phyloP scores from a whole-genome alignment of 2,797 vertebrate genomes.

The Gallinago stenura region DNA sequence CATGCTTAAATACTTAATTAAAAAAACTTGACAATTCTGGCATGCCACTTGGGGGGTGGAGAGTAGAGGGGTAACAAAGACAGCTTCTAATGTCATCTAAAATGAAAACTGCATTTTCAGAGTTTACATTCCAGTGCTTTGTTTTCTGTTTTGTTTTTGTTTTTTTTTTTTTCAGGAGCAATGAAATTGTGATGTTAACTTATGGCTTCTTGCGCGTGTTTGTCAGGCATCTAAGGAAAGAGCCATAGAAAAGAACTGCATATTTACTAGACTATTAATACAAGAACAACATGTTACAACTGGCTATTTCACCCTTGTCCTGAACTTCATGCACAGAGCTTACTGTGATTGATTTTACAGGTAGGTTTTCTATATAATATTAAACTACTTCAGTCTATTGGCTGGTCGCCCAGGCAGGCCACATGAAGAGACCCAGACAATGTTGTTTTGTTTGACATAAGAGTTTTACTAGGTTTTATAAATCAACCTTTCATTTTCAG shows the following conservation, averaged over 20 bases:
- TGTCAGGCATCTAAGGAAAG: background rate
- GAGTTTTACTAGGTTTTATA: slow-evolving; percentile 21
- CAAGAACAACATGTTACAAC: background rate
- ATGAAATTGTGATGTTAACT: background rate
- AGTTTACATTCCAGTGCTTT: background rate
- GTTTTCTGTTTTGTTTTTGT: background rate
- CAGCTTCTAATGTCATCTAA: background rate
- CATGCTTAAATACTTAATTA: background rate
- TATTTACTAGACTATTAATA: background rate
- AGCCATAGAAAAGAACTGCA: background rate
- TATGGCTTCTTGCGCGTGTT: background rate
- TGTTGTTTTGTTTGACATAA: background rate
- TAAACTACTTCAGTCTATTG: background rate
- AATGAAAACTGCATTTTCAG: background rate
- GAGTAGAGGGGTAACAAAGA: background rate
- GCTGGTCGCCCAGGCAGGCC: background rate
- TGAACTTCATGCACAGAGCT: background rate
- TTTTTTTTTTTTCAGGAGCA: background rate
- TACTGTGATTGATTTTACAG: slow-evolving; percentile 43
- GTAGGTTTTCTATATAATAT: slow-evolving; percentile 32
- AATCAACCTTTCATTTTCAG: slow-evolving; percentile 20
- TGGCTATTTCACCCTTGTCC: slow-evolving; percentile 9
- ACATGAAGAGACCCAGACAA: background rate
- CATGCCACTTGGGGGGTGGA: background rate
- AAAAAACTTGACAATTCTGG: background rate